phyloP scores from a whole-genome alignment of 2,888 invertebrate genomes.

The Torymus tubicola region DNA sequence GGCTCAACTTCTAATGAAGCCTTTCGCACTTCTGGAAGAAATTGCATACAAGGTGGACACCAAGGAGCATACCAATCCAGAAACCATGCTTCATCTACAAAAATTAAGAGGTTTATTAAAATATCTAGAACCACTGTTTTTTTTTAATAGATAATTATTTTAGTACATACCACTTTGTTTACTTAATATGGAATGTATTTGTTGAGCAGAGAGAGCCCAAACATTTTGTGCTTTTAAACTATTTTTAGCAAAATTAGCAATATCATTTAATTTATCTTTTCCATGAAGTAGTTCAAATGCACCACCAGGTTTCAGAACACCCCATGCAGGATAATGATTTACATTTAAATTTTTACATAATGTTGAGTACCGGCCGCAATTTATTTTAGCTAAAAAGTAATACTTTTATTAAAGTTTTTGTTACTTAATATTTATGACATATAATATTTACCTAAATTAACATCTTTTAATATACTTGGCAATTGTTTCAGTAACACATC shows the following conservation, averaged over 20 bases:
- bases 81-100: constrained; percentile 78
- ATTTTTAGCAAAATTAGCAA: constrained; percentile 82
- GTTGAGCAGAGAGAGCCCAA: constrained; percentile 81
- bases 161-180: constrained; percentile 61
- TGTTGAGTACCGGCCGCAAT: constrained; percentile 79
- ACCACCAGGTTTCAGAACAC: constrained; percentile 85
- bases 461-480: constrained; percentile 79
- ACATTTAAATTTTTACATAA: constrained; percentile 81
- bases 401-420: not conserved
- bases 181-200: constrained; percentile 79
- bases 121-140: not conserved
- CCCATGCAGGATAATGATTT: constrained; percentile 83
- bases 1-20: constrained; percentile 79
- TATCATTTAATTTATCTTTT: constrained; percentile 79
- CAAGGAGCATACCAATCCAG: constrained; percentile 88
- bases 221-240: constrained; percentile 79
- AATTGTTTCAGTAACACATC: constrained; percentile 81
- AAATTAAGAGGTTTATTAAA: not conserved
- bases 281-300: constrained; percentile 87
- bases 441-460: constrained; percentile 77
- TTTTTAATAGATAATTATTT: constrained; percentile 1
- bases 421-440: constrained; percentile 9
- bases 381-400: constrained; percentile 79
- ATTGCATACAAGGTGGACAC: constrained; percentile 86
- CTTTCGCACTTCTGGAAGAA: constrained; percentile 83